phyloP scores from a whole-genome alignment of 2,797 vertebrate species.

The Pygocentrus nattereri region DNA sequence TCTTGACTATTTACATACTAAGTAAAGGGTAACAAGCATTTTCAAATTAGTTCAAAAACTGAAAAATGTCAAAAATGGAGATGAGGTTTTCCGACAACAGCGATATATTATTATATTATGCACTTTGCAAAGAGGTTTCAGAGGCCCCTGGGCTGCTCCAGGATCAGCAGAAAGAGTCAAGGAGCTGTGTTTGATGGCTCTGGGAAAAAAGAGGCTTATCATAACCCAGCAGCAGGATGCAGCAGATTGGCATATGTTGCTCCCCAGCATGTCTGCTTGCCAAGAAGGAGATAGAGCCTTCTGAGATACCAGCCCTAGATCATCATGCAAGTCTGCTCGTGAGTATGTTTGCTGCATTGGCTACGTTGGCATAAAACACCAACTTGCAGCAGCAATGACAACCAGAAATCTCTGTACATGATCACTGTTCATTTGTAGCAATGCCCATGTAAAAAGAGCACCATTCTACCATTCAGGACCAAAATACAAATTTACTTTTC shows the following conservation, averaged over 20 bases:
- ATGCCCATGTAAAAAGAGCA: neutral
- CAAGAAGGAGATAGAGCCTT: conserved; percentile 18
- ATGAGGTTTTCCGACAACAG: too few species aligned
- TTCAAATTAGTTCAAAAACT: too few species aligned
- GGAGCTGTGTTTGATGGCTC: conserved; percentile 26
- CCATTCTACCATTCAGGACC: neutral
- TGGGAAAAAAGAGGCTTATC: conserved; percentile 36
- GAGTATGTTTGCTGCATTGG: conserved; percentile 31
- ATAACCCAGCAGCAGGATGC: conserved; percentile 30
- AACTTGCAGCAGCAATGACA: neutral
- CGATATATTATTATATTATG: too few species aligned
- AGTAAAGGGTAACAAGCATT: too few species aligned
- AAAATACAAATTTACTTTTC: neutral
- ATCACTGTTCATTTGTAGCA: neutral
- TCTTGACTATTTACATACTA: too few species aligned
- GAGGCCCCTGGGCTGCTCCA: conserved; percentile 3
- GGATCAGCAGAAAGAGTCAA: conserved; percentile 8
- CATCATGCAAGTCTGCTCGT: neutral
- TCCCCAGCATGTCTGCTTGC: conserved; percentile 29
- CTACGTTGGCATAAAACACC: neutral
- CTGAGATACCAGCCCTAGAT: neutral
- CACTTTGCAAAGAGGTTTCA: neutral
- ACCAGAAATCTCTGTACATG: neutral
- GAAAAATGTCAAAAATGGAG: too few species aligned
- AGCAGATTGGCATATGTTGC: conserved; percentile 45